These are phyloP conservation scores for Eurosta solidaginis DNA, from an alignment of 1,140 invertebrate species.

Conservation along the genomic window DNA sequence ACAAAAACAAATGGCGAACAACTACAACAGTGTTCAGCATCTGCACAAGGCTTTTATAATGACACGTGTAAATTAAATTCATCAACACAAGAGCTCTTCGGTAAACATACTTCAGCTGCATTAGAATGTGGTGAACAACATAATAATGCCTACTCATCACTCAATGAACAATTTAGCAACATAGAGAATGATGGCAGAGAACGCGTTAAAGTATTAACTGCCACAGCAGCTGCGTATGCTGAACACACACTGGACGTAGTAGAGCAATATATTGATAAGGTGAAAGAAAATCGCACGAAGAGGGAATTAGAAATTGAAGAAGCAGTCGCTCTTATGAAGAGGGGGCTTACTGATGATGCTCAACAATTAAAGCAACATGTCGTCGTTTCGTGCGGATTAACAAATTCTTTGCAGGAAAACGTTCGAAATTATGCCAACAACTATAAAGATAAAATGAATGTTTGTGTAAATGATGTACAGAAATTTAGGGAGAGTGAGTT, in stretches of 20 bases:
- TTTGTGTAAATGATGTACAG: slow-evolving; percentile 41
- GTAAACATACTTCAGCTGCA: slow-evolving; percentile 8
- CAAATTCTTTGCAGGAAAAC: slow-evolving; percentile 36
- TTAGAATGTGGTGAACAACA: slow-evolving; percentile 40
- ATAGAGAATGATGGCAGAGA: slow-evolving; percentile 31
- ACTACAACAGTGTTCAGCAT: neutral
- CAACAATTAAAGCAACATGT: slow-evolving; percentile 36
- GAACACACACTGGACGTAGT: slow-evolving; percentile 29
- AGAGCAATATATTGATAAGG: slow-evolving; percentile 29
- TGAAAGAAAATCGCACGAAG: slow-evolving; percentile 33
- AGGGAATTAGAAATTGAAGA: slow-evolving; percentile 13
- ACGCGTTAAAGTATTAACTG: neutral
- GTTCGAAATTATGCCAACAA: slow-evolving; percentile 38
- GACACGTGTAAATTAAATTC: neutral
- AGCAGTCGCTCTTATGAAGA: slow-evolving; percentile 35
- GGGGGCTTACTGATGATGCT: slow-evolving; percentile 38
- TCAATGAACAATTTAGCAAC: slow-evolving; percentile 45
- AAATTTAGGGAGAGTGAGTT: slow-evolving; percentile 60
- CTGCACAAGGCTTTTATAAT: neutral
- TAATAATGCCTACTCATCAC: slow-evolving; percentile 42
- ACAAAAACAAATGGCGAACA: neutral
- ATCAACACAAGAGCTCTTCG: neutral
- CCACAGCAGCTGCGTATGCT: neutral
- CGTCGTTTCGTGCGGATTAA: slow-evolving; percentile 29
- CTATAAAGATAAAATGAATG: slow-evolving; percentile 43